Evolutionary conservation across 2,888 invertebrate species (phyloP).

Genomic region (Drosophila paracracens): DNA sequence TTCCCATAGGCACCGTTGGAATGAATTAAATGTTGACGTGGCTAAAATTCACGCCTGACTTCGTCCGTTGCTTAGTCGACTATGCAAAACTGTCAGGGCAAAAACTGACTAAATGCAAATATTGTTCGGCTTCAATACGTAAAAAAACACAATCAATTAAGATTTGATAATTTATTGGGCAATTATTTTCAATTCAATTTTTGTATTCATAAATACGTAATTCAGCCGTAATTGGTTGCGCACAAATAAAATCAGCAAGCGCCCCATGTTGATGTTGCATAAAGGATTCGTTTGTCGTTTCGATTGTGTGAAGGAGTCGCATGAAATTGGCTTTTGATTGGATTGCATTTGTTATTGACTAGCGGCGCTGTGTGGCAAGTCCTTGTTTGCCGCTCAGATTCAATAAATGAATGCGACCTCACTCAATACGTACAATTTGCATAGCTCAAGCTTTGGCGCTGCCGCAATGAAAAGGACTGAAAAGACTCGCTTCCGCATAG

Average conservation of each 20-base stretch:
- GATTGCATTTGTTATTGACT: slow-evolving; percentile 29
- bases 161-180: slow-evolving; percentile 11
- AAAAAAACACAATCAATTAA: not conserved
- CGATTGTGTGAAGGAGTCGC: not conserved
- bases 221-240: slow-evolving; percentile 12
- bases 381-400: slow-evolving; percentile 44
- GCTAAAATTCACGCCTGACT: slow-evolving; percentile 74
- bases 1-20: slow-evolving; percentile 72
- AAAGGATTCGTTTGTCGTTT: not conserved
- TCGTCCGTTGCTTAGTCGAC: slow-evolving; percentile 56
- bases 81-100: slow-evolving; percentile 57
- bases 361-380: slow-evolving; percentile 34
- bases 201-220: slow-evolving; percentile 26
- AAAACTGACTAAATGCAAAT: slow-evolving; percentile 37
- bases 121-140: slow-evolving; percentile 37
- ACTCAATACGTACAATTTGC: slow-evolving; percentile 48
- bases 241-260: slow-evolving; percentile 38
- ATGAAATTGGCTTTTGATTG: slow-evolving; percentile 34
- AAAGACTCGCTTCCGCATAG: slow-evolving; percentile 22
- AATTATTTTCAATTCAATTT: slow-evolving; percentile 29
- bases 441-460: slow-evolving; percentile 21
- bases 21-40: slow-evolving; percentile 67
- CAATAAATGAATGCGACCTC: slow-evolving; percentile 54
- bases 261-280: not conserved
- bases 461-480: slow-evolving; percentile 16